Evolutionary conservation across 1,140 invertebrate genomes (phyloP), one percentile per base, ranked within the genome.

Genomic region (Ceratina australensis): DNA sequence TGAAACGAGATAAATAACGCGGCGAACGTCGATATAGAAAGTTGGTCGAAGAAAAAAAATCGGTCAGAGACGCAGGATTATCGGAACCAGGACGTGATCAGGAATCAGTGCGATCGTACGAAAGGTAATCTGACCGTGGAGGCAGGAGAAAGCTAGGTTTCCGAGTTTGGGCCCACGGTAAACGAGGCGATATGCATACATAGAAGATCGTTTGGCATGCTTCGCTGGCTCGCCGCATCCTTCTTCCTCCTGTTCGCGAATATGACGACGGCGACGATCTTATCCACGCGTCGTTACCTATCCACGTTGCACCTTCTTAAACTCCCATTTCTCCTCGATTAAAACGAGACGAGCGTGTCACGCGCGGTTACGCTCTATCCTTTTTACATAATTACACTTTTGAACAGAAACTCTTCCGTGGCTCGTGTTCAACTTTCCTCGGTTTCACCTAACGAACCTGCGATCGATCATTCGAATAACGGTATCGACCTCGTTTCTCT

Each of bases 91-190:
- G 76, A 82, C 82, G 80, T 80, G 82, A 83, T 88, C 84, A 75
- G 66, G 80, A 88, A 89, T 89, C 81, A 79, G 67, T 66, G 71
- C 78, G 81, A 88, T 87, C 78, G 66, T 77, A 75, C 81, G 24
- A 57, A 79, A 79, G 72, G 59, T 71, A 81, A 79, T 57, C 65
- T 61, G 65, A 81, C 69, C 83, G 59, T 80, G 75, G 67, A 81
- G 65, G 72, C 81, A 50, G 86, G 87, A 87, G 88, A 89, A 89
- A 89, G 87, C 84, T 86, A 76, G 60, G 67, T 69, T 81, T 66
- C 71, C 72, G 78, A 80, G 80, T 82, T 86, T 84, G 83, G 33
- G 82, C 80, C 79, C 78, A 69, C 64, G 73, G 65, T 67, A 69
- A 87, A 88, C 83, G 72, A 85, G 72, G 81, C 76, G 84, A 81